A percentile compares a stretch with the other conserved stretches of the same genome.
Evolutionary conservation across 2,888 invertebrate genomes (phyloP).

Genomic region (Osedax fenrisi): DNA sequence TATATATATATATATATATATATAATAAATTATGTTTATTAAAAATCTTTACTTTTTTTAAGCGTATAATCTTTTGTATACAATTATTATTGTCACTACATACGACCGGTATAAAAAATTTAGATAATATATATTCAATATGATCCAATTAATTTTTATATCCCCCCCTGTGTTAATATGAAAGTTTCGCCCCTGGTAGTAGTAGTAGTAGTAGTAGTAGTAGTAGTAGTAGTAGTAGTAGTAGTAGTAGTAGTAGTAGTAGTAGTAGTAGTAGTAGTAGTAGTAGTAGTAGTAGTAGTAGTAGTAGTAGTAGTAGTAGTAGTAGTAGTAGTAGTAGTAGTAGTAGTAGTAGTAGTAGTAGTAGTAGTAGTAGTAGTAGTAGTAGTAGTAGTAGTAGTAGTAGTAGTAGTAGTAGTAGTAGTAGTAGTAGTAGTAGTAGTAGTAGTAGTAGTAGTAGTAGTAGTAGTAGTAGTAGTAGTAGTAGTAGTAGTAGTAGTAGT

Average conservation of each 20-base stretch:
- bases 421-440: not conserved
- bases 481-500: not conserved
- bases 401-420: conserved; percentile 2
- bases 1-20: too few species aligned
- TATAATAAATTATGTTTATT: too few species aligned
- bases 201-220: too few species aligned
- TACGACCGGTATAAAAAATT: too few species aligned
- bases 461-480: not conserved
- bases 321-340: conserved; percentile 10
- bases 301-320: conserved; percentile 7
- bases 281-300: conserved; percentile 5
- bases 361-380: conserved; percentile 8
- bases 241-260: not conserved
- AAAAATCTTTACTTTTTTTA: too few species aligned
- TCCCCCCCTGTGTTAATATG: too few species aligned
- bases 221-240: too few species aligned
- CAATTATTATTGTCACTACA: too few species aligned
- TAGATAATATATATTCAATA: too few species aligned
- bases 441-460: conserved; percentile 2
- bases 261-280: not conserved
- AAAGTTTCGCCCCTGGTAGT: too few species aligned
- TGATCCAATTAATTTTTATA: too few species aligned
- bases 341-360: not conserved
- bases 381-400: conserved; percentile 7
- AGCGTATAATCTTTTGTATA: too few species aligned